These are phyloP conservation scores for Lepidocyrtoides sp. DNA, from an alignment of 2,888 invertebrate species.

Conservation along the genomic window DNA sequence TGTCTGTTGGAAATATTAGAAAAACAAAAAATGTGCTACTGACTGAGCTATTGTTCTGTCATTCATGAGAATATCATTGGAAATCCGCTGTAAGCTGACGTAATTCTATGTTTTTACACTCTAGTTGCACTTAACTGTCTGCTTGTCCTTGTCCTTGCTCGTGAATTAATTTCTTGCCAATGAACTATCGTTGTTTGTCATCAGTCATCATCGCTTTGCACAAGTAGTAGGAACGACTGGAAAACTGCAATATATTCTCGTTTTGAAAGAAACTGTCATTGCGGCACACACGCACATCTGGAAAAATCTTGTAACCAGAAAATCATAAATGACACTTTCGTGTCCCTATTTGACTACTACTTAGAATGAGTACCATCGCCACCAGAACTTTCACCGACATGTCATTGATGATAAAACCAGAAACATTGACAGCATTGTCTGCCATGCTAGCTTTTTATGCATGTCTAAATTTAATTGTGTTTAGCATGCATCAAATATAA, in stretches of 20 bases:
- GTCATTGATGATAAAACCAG: neutral
- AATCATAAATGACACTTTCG: neutral
- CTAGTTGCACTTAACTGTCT: neutral
- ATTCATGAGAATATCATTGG: neutral
- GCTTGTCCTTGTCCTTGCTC: constrained; percentile 28
- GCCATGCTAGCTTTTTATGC: neutral
- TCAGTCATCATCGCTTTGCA: neutral
- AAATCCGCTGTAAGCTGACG: neutral
- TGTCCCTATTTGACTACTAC: no score
- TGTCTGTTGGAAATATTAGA: no score
- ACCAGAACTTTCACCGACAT: neutral
- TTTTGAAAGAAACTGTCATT: constrained; percentile 7
- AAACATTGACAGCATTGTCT: neutral
- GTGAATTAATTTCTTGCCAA: constrained; percentile 19
- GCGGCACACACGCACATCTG: neutral
- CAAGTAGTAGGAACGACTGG: neutral
- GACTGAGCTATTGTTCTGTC: neutral
- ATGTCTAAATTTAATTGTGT: neutral
- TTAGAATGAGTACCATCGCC: neutral
- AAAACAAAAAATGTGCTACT: neutral
- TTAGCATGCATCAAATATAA: neutral
- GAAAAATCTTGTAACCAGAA: neutral
- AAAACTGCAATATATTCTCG: neutral
- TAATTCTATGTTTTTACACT: neutral
- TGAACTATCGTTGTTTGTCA: neutral